These are phyloP conservation scores for Netelia fuscicornis DNA, from an alignment of 2,888 invertebrate species.

Conservation along the genomic window DNA sequence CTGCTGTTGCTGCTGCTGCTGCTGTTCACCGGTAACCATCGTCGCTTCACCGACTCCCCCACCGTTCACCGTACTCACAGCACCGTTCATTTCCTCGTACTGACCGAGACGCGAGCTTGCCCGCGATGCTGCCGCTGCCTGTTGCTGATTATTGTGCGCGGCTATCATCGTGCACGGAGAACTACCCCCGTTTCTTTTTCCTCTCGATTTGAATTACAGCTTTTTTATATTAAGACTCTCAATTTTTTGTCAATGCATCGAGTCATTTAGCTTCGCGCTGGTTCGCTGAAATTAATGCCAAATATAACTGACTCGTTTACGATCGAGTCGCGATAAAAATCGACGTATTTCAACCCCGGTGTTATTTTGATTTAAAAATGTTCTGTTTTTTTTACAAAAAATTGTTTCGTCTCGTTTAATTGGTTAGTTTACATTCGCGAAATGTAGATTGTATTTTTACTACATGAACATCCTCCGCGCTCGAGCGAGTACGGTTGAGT, in stretches of 20 bases:
- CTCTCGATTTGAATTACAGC: constrained; percentile 10
- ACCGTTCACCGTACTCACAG: constrained; percentile 83
- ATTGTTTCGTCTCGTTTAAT: too few relatives aligned
- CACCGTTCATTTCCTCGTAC: constrained; percentile 74
- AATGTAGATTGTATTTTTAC: too few relatives aligned
- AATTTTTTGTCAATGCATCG: constrained; percentile 19
- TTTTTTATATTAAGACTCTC: constrained; percentile 30
- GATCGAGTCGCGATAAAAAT: too few relatives aligned
- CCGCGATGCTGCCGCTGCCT: constrained; percentile 75
- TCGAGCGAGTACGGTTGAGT: too few relatives aligned
- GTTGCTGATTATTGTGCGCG: constrained; percentile 74
- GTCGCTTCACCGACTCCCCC: constrained; percentile 84
- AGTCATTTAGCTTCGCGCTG: too few relatives aligned
- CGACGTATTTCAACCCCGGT: too few relatives aligned
- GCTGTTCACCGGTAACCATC: constrained; percentile 37
- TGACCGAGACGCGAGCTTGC: constrained; percentile 78
- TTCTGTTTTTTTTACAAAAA: too few relatives aligned
- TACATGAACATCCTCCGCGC: too few relatives aligned
- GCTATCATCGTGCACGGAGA: constrained; percentile 75
- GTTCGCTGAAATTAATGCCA: too few relatives aligned
- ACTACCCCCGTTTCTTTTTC: neutral
- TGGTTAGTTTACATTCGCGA: neutral
- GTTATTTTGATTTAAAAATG: too few relatives aligned
- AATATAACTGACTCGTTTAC: too few relatives aligned
- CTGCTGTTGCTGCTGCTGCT: constrained; percentile 84